Percentiles rank a stretch among this genome's conserved stretches.
Evolutionary conservation across 1,140 invertebrate genomes (phyloP).

Genomic region (Brachionus plicatilis): DNA sequence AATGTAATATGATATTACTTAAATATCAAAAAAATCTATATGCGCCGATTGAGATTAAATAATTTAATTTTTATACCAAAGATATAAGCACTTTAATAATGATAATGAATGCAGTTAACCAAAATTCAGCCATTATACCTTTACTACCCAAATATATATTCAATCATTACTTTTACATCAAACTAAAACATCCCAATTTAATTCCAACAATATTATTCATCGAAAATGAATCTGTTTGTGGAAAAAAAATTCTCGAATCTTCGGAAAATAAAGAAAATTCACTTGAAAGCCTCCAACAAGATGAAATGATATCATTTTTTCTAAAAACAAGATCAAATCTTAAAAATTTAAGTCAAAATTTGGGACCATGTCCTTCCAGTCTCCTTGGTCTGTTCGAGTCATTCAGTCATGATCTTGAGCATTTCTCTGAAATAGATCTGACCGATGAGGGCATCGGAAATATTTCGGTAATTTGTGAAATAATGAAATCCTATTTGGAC

Average conservation of each 20-base stretch:
- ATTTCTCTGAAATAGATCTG: not conserved
- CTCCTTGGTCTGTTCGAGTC: not conserved
- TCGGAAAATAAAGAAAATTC: not conserved
- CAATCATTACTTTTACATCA: conserved; percentile 86
- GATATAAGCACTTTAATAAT: conserved; percentile 84
- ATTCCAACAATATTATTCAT: conserved; percentile 69
- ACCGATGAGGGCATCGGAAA: not conserved
- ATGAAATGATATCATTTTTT: conserved; percentile 28
- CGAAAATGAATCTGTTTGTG: not conserved
- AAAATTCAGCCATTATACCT: conserved; percentile 80
- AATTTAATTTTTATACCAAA: conserved; percentile 46
- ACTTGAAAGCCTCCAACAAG: not conserved
- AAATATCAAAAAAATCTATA: too few species aligned
- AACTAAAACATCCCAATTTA: conserved; percentile 84
- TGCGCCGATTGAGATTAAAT: not conserved
- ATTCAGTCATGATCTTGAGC: not conserved
- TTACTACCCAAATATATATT: conserved; percentile 83
- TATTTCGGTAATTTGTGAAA: not conserved
- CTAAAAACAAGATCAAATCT: conserved; percentile 11
- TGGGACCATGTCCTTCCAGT: not conserved
- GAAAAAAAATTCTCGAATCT: not conserved
- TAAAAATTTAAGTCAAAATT: not conserved
- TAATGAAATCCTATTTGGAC: conserved; percentile 21
- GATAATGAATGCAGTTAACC: conserved; percentile 85
- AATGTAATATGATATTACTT: too few species aligned